Conservation (phyloP, 1,140 invertebrate genomes). For the Diachasmimorpha longicaudata region DNA sequence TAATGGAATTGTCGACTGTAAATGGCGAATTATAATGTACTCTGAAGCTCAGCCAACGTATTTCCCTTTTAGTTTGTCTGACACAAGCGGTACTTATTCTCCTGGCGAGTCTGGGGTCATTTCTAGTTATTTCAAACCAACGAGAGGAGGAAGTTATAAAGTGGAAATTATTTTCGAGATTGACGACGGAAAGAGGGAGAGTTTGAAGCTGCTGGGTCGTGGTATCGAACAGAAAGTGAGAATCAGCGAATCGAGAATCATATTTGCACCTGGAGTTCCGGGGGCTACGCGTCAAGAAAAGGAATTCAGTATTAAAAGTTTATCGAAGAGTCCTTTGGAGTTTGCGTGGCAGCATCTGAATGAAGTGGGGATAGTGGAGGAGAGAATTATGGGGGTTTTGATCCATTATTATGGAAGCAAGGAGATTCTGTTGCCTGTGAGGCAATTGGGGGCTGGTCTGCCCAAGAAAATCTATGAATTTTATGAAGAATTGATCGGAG, state of each 20-base stretch:
- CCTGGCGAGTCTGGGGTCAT: slow-evolving; percentile 33
- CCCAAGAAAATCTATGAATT: slow-evolving; percentile 38
- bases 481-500: slow-evolving; percentile 36
- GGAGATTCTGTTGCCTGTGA: slow-evolving; percentile 46
- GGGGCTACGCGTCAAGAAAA: slow-evolving; percentile 40
- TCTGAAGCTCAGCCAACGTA: slow-evolving; percentile 27
- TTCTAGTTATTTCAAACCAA: slow-evolving; percentile 42
- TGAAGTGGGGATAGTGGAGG: slow-evolving; percentile 42
- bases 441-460: slow-evolving; percentile 34
- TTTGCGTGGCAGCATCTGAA: slow-evolving; percentile 59
- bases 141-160: slow-evolving; percentile 37
- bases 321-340: slow-evolving; percentile 50
- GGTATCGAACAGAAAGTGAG: slow-evolving; percentile 50
- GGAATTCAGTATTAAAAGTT: slow-evolving; percentile 53
- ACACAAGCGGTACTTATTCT: slow-evolving; percentile 21
- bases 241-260: slow-evolving; percentile 42
- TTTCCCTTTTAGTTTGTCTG: slow-evolving; percentile 35
- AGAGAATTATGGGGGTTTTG: slow-evolving; percentile 37
- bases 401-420: slow-evolving; percentile 43
- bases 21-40: slow-evolving; percentile 46
- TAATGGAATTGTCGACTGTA: slow-evolving; percentile 49
- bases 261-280: slow-evolving; percentile 51
- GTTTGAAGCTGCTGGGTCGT: slow-evolving; percentile 42
- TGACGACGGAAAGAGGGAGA: slow-evolving; percentile 26
- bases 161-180: slow-evolving; percentile 45